Conservation (phyloP, 2,797 vertebrate genomes). For the Pangasius krempfi region DNA sequence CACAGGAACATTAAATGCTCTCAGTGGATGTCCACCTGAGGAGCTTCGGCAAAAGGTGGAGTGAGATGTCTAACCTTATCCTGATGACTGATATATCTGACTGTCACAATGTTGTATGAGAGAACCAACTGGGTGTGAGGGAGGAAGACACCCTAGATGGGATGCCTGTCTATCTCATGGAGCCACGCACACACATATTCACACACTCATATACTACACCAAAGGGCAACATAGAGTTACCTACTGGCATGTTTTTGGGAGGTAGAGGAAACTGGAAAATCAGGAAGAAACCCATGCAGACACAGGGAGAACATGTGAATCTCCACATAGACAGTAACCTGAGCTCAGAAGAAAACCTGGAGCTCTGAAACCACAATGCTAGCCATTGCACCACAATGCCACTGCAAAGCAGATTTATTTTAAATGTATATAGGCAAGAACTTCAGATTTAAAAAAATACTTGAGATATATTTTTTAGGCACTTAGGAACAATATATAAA, state of each 20-base stretch:
- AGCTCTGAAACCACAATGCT: neutral
- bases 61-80: neutral
- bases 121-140: neutral
- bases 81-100: neutral
- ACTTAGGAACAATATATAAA: neutral
- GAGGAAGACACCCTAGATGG: no score
- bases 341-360: neutral
- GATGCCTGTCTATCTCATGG: no score
- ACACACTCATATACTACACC: neutral
- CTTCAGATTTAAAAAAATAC: neutral
- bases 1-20: neutral
- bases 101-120: neutral
- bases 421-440: neutral
- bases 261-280: neutral
- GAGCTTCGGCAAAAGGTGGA: neutral
- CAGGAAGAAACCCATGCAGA: neutral
- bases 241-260: neutral
- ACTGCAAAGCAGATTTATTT: neutral
- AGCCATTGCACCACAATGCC: neutral
- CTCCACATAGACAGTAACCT: neutral
- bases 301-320: neutral
- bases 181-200: no score
- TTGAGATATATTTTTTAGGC: neutral
- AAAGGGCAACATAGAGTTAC: neutral
- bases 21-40: neutral